A percentile compares a stretch with the other conserved stretches of the same genome.
phyloP scores from a whole-genome alignment of 2,113 vertebrate genomes.

The Romanogobio albipinnatus region DNA sequence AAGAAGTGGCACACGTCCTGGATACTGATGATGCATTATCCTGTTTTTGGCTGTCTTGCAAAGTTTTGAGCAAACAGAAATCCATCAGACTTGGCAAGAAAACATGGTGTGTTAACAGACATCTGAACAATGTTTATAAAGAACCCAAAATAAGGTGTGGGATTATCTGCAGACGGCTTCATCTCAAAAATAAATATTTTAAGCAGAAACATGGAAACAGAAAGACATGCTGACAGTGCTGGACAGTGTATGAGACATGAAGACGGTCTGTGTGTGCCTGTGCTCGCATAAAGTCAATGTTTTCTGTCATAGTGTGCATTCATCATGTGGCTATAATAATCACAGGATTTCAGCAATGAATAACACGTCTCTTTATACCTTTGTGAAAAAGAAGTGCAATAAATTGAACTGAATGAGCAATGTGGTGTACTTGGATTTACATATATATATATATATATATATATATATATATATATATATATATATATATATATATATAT shows the following conservation, averaged over 20 bases:
- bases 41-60: conserved; percentile 22
- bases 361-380: too few species aligned
- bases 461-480: too few species aligned
- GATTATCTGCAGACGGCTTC: conserved; percentile 54
- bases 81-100: conserved; percentile 14
- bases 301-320: not conserved
- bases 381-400: too few species aligned
- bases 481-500: too few species aligned
- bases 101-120: not conserved
- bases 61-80: conserved; percentile 39
- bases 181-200: conserved; percentile 71
- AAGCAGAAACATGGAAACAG: conserved; percentile 62
- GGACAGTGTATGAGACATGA: not conserved
- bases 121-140: conserved; percentile 10
- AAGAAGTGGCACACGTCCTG: not conserved
- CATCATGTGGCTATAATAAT: too few species aligned
- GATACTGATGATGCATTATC: conserved; percentile 11
- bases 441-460: too few species aligned
- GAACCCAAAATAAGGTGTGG: not conserved
- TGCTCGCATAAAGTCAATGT: not conserved
- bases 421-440: too few species aligned
- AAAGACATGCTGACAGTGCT: not conserved
- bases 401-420: too few species aligned
- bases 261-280: not conserved
- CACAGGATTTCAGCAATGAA: too few species aligned